Evolutionary conservation across 2,113 vertebrate species (phyloP).

Genomic region (Myiozetetes cayanensis): DNA sequence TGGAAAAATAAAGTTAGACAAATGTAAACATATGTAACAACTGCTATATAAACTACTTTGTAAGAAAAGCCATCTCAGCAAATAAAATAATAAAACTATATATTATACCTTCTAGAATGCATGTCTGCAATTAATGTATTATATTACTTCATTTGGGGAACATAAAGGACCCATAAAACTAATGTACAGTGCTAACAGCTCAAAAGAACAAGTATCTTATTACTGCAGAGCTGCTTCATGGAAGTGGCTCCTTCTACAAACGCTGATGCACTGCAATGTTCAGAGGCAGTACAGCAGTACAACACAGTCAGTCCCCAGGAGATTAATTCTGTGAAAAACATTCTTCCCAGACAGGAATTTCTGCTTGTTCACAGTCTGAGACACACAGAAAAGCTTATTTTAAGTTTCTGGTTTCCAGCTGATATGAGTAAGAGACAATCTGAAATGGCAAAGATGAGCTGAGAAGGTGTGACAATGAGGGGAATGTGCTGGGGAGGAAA

Average conservation of each 20-base stretch:
- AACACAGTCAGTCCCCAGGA: not conserved
- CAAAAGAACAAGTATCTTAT: not conserved
- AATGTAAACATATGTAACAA: not conserved
- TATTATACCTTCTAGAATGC: not conserved
- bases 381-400: not conserved
- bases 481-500: not conserved
- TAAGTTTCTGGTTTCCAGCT: not conserved
- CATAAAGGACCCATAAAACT: not conserved
- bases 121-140: not conserved
- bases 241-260: not conserved
- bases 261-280: not conserved
- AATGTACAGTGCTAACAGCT: not conserved
- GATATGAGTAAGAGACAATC: not conserved
- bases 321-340: not conserved
- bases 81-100: not conserved
- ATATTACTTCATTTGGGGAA: not conserved
- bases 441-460: not conserved
- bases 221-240: not conserved
- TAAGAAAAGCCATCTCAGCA: not conserved
- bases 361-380: not conserved
- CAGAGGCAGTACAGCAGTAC: not conserved
- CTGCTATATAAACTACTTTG: not conserved
- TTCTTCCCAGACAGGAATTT: not conserved
- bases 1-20: not conserved
- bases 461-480: not conserved